phyloP scores from a whole-genome alignment of 2,113 vertebrate genomes.

The Sturnira hondurensis region DNA sequence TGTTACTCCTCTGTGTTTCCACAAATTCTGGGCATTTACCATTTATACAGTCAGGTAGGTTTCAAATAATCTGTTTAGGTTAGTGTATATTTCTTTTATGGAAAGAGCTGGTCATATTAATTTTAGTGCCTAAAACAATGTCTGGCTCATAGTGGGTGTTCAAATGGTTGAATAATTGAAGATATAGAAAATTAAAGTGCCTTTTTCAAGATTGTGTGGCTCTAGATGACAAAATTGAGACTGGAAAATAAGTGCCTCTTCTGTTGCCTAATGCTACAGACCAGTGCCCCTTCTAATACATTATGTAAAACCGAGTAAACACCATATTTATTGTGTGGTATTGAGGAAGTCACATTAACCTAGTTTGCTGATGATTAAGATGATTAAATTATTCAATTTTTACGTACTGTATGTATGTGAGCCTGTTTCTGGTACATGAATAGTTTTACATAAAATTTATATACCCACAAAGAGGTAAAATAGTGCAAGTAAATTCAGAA shows the following conservation, averaged over 20 bases:
- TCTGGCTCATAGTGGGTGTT: constrained; percentile 19
- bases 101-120: not conserved
- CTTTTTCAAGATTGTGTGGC: constrained; percentile 21
- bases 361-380: not conserved
- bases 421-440: not conserved
- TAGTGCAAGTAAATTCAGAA: constrained; percentile 20
- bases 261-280: not conserved
- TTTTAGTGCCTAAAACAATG: constrained; percentile 11
- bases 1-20: not conserved
- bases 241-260: not conserved
- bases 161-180: not conserved
- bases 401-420: not conserved
- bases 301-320: not conserved
- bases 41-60: not conserved
- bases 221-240: constrained; percentile 23
- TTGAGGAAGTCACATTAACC: constrained; percentile 38
- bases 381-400: constrained; percentile 16
- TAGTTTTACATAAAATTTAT: constrained; percentile 15
- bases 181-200: constrained; percentile 15
- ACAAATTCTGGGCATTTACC: constrained; percentile 12
- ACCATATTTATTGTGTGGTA: not conserved
- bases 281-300: not conserved
- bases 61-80: constrained; percentile 33
- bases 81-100: constrained; percentile 15
- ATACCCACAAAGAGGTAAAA: not conserved